Conservation (phyloP, 2,888 invertebrate species). For the Eilema depressum region DNA sequence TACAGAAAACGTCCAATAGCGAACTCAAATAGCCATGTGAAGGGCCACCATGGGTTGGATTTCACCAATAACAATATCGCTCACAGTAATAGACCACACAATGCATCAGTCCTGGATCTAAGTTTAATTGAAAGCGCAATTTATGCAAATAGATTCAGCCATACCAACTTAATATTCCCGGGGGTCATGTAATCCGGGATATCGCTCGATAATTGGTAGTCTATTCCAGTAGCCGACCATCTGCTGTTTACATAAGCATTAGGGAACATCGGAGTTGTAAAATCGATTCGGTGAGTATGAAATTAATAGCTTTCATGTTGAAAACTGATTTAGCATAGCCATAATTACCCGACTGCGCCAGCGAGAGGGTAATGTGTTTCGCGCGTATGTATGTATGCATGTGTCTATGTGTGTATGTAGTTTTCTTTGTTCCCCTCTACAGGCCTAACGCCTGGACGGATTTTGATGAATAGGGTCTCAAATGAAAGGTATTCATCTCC, state of each 20-base stretch:
- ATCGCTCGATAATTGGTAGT: slow-evolving; percentile 58
- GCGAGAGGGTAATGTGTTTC: too few relatives aligned
- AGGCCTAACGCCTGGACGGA: too few relatives aligned
- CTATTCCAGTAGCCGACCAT: slow-evolving; percentile 33
- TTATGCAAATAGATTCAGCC: slow-evolving; percentile 58
- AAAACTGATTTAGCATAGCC: neutral
- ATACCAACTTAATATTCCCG: slow-evolving; percentile 43
- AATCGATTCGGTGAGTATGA: neutral
- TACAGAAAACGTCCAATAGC: too few relatives aligned
- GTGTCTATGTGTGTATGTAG: too few relatives aligned
- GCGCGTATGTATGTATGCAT: too few relatives aligned
- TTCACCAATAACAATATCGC: neutral
- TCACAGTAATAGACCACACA: slow-evolving; percentile 10
- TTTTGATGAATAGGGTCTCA: too few relatives aligned
- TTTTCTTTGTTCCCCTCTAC: too few relatives aligned
- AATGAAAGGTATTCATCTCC: too few relatives aligned
- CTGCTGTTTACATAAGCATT: slow-evolving; percentile 48
- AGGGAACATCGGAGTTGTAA: neutral
- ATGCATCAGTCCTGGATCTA: slow-evolving; percentile 45
- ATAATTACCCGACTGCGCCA: too few relatives aligned
- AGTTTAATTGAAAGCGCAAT: slow-evolving; percentile 60
- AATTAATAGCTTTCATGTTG: neutral
- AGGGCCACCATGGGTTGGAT: too few relatives aligned
- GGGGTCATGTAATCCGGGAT: slow-evolving; percentile 56
- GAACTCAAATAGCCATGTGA: too few relatives aligned